A percentile compares a stretch with the other conserved stretches of the same genome.
Evolutionary conservation across 1,140 invertebrate genomes (phyloP).

Genomic region (Pseudomyrmex pallidus): DNA sequence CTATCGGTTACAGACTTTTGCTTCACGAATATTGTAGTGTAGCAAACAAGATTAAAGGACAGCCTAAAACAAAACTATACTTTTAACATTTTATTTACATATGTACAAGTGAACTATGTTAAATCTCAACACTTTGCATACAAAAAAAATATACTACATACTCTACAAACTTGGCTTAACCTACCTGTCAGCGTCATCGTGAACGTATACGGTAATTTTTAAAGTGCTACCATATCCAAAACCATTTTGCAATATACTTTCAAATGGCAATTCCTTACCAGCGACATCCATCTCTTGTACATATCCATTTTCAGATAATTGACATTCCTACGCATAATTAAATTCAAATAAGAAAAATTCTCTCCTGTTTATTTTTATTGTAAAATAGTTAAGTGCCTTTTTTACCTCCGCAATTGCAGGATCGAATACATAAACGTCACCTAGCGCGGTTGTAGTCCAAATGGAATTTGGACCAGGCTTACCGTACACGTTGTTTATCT

Average conservation of each 20-base stretch:
- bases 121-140: neutral
- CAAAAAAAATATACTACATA: too few species aligned
- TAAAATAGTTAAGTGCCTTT: neutral
- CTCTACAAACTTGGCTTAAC: conserved; percentile 3
- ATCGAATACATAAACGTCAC: conserved; percentile 93
- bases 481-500: conserved; percentile 89
- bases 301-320: conserved; percentile 77
- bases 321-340: conserved; percentile 78
- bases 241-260: conserved; percentile 87
- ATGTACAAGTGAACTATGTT: neutral
- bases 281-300: conserved; percentile 89
- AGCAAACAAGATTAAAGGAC: conserved; percentile 91
- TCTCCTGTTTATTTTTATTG: neutral
- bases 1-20: conserved; percentile 89
- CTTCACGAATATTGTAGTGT: conserved; percentile 87
- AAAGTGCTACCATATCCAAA: conserved; percentile 89
- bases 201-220: conserved; percentile 89
- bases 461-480: conserved; percentile 89
- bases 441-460: conserved; percentile 91
- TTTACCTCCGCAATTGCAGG: conserved; percentile 85
- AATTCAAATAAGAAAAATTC: conserved; percentile 18
- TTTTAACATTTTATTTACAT: neutral
- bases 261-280: conserved; percentile 89
- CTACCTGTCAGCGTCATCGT: conserved; percentile 89
- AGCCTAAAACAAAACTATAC: conserved; percentile 81